Evolutionary conservation across 1,140 invertebrate species (phyloP).

Genomic region (Ceratosolen fusciceps): DNA sequence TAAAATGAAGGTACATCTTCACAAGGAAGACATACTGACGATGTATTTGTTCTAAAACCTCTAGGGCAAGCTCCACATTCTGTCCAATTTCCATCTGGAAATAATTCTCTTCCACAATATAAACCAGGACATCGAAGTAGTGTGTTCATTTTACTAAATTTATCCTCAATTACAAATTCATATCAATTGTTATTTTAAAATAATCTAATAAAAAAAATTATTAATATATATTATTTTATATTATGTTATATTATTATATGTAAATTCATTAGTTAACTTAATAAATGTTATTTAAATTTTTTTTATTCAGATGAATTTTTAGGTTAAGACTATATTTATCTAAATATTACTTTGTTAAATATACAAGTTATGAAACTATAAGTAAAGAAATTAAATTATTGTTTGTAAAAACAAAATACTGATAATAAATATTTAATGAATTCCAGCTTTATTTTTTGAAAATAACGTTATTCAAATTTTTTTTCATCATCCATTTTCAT

Average conservation of each 20-base stretch:
- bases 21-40: slow-evolving; percentile 84
- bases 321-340: not conserved
- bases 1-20: slow-evolving; percentile 85
- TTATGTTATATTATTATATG: no score
- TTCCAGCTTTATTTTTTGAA: no score
- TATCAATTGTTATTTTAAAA: not conserved
- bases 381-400: not conserved
- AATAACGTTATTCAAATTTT: no score
- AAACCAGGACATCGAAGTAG: slow-evolving; percentile 80
- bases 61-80: slow-evolving; percentile 89
- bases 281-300: not conserved
- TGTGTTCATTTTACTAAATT: slow-evolving; percentile 46
- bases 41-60: slow-evolving; percentile 79
- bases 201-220: not conserved
- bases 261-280: no score
- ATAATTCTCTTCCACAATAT: slow-evolving; percentile 84
- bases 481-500: no score
- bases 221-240: not conserved
- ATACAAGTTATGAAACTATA: not conserved
- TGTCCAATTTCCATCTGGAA: slow-evolving; percentile 79
- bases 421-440: no score
- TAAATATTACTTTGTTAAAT: not conserved
- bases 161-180: slow-evolving; percentile 35
- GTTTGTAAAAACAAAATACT: no score
- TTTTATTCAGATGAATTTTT: not conserved